Base-by-base conservation (phyloP, 1,140 invertebrate species). In the Pollicipes pollicipes region DNA sequence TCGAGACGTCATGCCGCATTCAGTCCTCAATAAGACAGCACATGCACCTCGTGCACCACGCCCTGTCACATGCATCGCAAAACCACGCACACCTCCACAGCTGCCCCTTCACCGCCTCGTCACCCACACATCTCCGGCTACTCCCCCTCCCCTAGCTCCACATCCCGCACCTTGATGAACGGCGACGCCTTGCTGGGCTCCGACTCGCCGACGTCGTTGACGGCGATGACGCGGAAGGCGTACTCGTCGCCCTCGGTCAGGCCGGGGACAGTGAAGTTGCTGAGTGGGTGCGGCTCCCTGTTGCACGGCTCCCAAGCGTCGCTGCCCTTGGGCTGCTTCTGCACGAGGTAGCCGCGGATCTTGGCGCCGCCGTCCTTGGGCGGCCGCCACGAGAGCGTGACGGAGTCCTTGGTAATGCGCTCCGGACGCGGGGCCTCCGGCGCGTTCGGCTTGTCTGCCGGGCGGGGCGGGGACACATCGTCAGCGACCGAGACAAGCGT, bases 301-400 rank as follows among this genome's bases (percentile, higher is more conserved):
- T 94, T 93, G 66, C 90, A 89, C 75, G 90, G 88, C 66, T 84
- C 84, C 93, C 93, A 97, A 75, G 93, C 87, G 6, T 58, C 17
- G 68, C 87, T 87, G 69, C 85, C 87, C 77, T 93, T 94, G n/a
- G 86, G 86, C 77, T 90, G 93, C 83, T 95, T 90, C 81, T 98
- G 90, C 73, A 98, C 82, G 71, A 95, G 85, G 78, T 98, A 99
- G 8, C 95, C 95, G 77, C 90, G 90, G 73, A 99, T 91, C 77
- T 94, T 95, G 31, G 91, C 86, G 69, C 96, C 97, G 70, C 97
- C 96, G 79, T 99, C 95, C 77, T 87, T 88, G 8, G 97, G 97
- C 82, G 94, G 85, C 76, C 90, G 86, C 97, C 97, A 99, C 0
- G 93, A 96, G 0, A 99, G 79, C 0, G 92, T 95, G 21, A 97